Percentiles rank a stretch among this genome's conserved stretches.
Conservation (phyloP, 2,888 invertebrate species). For the Branchellion lobata region DNA sequence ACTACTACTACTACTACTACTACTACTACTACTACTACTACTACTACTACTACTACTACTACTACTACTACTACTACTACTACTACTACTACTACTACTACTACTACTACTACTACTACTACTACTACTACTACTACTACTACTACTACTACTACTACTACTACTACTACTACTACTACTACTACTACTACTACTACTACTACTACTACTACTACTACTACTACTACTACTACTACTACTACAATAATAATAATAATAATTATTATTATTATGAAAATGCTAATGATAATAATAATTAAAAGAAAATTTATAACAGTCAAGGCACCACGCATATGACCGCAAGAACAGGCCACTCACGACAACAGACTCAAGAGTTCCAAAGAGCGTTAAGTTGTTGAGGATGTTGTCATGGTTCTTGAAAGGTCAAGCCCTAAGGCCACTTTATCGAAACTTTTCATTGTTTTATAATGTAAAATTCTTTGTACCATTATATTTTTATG, state of each 20-base stretch:
- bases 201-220: constrained; percentile 20
- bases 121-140: constrained; percentile 29
- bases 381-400: too few relatives aligned
- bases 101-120: constrained; percentile 29
- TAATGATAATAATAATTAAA: too few relatives aligned
- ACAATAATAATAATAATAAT: background rate
- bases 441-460: too few relatives aligned
- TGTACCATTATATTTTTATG: too few relatives aligned
- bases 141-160: constrained; percentile 28
- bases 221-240: constrained; percentile 15
- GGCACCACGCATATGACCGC: too few relatives aligned
- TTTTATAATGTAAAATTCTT: too few relatives aligned
- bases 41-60: constrained; percentile 29
- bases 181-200: constrained; percentile 15
- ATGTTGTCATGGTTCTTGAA: too few relatives aligned
- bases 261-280: constrained; percentile 8
- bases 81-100: constrained; percentile 29
- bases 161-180: constrained; percentile 13
- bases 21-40: constrained; percentile 36
- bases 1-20: constrained; percentile 1
- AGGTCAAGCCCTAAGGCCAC: too few relatives aligned
- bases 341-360: too few relatives aligned
- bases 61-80: constrained; percentile 29
- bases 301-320: too few relatives aligned
- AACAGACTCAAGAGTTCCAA: too few relatives aligned